Conservation (phyloP, 2,113 vertebrate genomes). For the Hippocampus comes region DNA sequence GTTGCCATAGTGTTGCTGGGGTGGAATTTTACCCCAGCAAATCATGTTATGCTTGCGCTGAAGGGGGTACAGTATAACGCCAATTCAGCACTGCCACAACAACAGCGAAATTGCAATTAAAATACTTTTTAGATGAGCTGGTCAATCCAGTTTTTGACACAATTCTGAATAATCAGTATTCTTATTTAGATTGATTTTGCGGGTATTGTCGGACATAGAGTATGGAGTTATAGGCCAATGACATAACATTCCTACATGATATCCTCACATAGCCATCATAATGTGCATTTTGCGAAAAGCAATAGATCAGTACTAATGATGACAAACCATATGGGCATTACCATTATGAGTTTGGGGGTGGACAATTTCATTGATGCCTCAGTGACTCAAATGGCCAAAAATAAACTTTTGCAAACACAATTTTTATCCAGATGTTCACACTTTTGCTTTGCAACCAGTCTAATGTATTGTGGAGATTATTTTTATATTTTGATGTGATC, state of each 20-base stretch:
- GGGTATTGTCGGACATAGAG: background rate
- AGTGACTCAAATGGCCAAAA: no score
- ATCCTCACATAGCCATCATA: background rate
- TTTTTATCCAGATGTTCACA: no score
- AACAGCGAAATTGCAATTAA: constrained; percentile 41
- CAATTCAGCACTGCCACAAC: constrained; percentile 18
- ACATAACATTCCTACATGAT: background rate
- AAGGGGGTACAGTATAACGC: constrained; percentile 17
- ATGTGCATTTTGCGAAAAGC: background rate
- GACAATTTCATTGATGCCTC: no score
- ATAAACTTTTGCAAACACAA: no score
- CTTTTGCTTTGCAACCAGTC: no score
- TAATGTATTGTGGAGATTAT: no score
- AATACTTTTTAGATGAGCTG: constrained; percentile 62
- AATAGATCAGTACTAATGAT: background rate
- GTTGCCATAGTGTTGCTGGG: constrained; percentile 80
- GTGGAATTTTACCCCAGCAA: constrained; percentile 66
- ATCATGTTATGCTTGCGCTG: constrained; percentile 62
- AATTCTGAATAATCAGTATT: background rate
- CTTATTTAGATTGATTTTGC: background rate
- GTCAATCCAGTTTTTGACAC: background rate
- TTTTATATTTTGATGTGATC: no score
- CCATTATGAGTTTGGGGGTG: no score
- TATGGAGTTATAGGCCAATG: background rate
- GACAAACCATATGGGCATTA: no score